Evolutionary conservation across 2,888 invertebrate genomes (phyloP).

Genomic region (Sphaerophoria taeniata): DNA sequence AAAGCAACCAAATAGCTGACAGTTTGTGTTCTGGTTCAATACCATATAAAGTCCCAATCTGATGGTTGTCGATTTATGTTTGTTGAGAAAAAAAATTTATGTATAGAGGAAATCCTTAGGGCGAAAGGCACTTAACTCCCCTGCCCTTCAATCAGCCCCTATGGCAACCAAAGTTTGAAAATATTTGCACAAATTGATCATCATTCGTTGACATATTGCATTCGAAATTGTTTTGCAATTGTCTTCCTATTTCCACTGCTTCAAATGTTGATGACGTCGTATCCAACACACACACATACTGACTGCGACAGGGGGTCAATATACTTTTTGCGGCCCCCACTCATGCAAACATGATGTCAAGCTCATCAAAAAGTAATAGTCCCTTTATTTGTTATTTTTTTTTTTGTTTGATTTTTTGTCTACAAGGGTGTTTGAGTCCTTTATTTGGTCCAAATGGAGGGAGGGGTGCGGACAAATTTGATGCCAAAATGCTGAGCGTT

Average conservation of each 20-base stretch:
- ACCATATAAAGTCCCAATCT: too few species aligned
- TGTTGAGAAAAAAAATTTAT: too few species aligned
- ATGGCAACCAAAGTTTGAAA: constrained; percentile 59
- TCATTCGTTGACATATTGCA: constrained; percentile 71
- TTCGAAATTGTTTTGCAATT: constrained; percentile 72
- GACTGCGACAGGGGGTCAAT: constrained; percentile 10
- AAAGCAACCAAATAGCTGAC: constrained; percentile 3
- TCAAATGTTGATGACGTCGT: constrained; percentile 34
- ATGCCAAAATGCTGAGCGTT: constrained; percentile 27
- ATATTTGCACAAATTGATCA: constrained; percentile 74
- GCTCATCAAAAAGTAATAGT: constrained; percentile 67
- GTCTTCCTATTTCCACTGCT: constrained; percentile 61
- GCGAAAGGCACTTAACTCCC: constrained; percentile 62
- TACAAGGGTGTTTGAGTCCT: too few species aligned
- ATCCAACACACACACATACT: constrained; percentile 33
- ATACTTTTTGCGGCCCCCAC: too few species aligned
- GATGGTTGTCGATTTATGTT: background rate
- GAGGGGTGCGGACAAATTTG: background rate
- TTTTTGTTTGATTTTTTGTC: background rate
- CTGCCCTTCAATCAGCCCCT: background rate
- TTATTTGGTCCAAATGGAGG: too few species aligned
- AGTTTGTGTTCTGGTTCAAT: too few species aligned
- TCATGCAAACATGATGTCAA: constrained; percentile 49
- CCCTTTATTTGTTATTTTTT: constrained; percentile 20
- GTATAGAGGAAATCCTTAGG: constrained; percentile 30